Percentiles rank a stretch among this genome's conserved stretches.
Conservation (phyloP, 2,113 vertebrate species). For the Corythornis cristatus region DNA sequence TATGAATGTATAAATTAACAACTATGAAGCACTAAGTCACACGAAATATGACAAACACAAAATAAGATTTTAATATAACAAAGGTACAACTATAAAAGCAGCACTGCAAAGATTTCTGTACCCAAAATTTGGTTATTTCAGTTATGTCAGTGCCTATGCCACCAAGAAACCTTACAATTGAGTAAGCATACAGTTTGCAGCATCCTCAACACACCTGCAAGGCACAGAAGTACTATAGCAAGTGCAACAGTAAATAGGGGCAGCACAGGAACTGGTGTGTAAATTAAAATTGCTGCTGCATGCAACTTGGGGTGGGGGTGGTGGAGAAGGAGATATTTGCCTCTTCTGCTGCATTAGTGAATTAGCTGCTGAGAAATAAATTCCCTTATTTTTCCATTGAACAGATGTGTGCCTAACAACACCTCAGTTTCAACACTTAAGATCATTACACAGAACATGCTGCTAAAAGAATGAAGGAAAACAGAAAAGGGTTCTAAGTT, state of each 20-base stretch:
- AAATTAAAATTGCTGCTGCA: background rate
- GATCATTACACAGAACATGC: background rate
- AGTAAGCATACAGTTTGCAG: rapidly evolving
- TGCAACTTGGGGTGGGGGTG: background rate
- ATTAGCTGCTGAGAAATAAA: background rate
- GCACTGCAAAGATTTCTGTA: background rate
- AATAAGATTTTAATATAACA: background rate
- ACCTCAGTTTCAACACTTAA: background rate
- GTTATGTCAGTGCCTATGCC: background rate
- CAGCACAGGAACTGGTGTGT: background rate
- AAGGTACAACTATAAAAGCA: background rate
- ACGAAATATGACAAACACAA: background rate
- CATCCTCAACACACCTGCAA: background rate
- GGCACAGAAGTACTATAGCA: background rate
- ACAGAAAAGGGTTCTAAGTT: background rate
- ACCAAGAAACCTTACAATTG: background rate
- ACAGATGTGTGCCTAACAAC: background rate
- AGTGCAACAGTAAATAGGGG: background rate
- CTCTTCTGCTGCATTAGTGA: background rate
- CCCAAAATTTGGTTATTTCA: background rate
- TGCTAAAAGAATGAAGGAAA: background rate
- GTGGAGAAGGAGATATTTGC: background rate
- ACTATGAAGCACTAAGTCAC: background rate
- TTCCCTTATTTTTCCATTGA: slow-evolving; percentile 5
- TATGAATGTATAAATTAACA: background rate